These are phyloP conservation scores for Alexandromys fortis DNA, from an alignment of 2,113 vertebrate genomes.

Conservation along the genomic window DNA sequence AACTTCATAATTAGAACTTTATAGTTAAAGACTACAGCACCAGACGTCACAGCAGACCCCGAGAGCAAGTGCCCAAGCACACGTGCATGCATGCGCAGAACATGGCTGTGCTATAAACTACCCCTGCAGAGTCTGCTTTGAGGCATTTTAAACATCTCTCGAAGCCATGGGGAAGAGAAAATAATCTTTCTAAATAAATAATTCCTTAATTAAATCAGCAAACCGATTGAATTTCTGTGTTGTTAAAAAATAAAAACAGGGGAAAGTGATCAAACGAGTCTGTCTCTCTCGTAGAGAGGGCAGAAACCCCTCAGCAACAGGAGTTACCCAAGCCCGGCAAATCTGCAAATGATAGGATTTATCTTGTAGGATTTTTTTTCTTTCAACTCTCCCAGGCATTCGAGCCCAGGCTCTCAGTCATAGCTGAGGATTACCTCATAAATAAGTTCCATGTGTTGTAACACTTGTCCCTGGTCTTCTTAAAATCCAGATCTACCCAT, in stretches of 20 bases:
- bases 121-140: neutral
- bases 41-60: constrained; percentile 36
- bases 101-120: constrained; percentile 39
- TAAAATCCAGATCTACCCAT: constrained; percentile 76
- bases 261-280: constrained; percentile 59
- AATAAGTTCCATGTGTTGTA: constrained; percentile 92
- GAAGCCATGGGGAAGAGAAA: neutral
- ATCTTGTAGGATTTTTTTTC: constrained; percentile 82
- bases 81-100: neutral
- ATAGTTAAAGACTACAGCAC: constrained; percentile 56
- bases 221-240: constrained; percentile 40
- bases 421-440: constrained; percentile 88
- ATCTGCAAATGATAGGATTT: constrained; percentile 75
- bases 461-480: constrained; percentile 71
- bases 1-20: constrained; percentile 75
- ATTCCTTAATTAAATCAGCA: constrained; percentile 69
- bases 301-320: constrained; percentile 46
- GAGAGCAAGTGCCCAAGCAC: neutral
- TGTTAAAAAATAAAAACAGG: constrained; percentile 28
- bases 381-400: constrained; percentile 91
- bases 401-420: constrained; percentile 83
- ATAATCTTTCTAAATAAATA: constrained; percentile 69
- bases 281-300: constrained; percentile 29
- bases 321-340: constrained; percentile 59
- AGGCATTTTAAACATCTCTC: constrained; percentile 50